Percentiles rank a stretch among this genome's conserved stretches.
Conservation (phyloP, 2,113 vertebrate genomes). For the Reinhardtius hippoglossoides region DNA sequence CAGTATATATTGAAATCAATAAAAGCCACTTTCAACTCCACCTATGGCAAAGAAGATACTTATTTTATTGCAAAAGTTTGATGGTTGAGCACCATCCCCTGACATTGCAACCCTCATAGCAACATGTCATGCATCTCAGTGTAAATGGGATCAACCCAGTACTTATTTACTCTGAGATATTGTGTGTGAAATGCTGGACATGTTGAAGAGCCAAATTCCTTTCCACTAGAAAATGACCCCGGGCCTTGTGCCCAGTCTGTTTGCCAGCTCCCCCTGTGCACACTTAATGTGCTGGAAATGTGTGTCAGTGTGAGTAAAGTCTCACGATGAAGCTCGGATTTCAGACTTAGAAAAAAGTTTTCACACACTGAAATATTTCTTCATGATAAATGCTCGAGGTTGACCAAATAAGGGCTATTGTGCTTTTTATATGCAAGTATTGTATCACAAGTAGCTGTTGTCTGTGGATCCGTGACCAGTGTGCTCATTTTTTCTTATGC, state of each 20-base stretch:
- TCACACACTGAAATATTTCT: conserved; percentile 21
- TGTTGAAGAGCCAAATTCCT: conserved; percentile 80
- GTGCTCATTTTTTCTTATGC: conserved; percentile 1
- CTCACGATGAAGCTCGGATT: conserved; percentile 58
- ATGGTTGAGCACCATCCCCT: not conserved
- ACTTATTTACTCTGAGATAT: conserved; percentile 58
- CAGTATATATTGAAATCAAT: not conserved
- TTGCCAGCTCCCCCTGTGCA: conserved; percentile 60
- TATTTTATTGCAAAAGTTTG: not conserved
- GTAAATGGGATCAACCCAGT: conserved; percentile 20
- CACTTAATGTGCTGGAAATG: conserved; percentile 67
- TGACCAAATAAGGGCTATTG: conserved; percentile 44
- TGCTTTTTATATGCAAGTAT: conserved; percentile 4
- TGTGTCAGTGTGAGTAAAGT: conserved; percentile 60
- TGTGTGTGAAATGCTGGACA: conserved; percentile 59
- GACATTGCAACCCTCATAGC: conserved; percentile 3
- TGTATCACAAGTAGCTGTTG: conserved; percentile 5
- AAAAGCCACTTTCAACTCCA: no score
- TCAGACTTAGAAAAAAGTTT: no score
- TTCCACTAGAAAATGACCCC: conserved; percentile 76
- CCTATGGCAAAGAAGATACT: not conserved
- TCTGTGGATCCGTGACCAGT: conserved; percentile 16
- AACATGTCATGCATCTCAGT: not conserved
- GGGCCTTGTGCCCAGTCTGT: conserved; percentile 63
- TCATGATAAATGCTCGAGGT: conserved; percentile 21